A percentile compares a stretch with the other conserved stretches of the same genome.
Conservation (phyloP, 2,113 vertebrate genomes). For the Lucifuga dentata region DNA sequence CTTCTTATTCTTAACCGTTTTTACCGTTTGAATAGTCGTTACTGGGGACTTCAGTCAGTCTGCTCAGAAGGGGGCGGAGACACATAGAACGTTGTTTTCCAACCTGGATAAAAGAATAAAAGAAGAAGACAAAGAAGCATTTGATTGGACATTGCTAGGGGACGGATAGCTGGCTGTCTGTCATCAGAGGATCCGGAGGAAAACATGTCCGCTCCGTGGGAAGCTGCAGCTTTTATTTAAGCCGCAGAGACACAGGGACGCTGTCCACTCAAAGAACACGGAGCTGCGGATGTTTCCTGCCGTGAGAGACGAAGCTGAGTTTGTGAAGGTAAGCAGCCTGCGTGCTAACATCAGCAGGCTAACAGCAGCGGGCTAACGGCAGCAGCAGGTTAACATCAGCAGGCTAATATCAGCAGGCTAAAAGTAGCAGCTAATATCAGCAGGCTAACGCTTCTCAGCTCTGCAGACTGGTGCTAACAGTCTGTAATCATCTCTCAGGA, state of each 20-base stretch:
- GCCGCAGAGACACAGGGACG: too few species aligned
- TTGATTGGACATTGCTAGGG: constrained; percentile 67
- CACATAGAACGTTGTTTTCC: fast-evolving
- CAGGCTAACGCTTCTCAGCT: too few species aligned
- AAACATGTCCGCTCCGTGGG: too few species aligned
- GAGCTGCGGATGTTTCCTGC: background rate
- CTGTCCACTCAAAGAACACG: too few species aligned
- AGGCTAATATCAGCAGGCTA: constrained; percentile 42
- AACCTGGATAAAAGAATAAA: fast-evolving
- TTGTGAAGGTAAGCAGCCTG: constrained; percentile 55
- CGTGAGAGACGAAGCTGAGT: constrained; percentile 44
- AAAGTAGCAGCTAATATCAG: constrained; percentile 43
- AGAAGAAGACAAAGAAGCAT: constrained; percentile 43
- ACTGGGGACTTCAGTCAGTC: too few species aligned
- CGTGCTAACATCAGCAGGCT: constrained; percentile 39
- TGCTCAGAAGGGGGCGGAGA: background rate
- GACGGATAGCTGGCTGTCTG: constrained; percentile 22
- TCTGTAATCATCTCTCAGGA: too few species aligned
- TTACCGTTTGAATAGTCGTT: background rate
- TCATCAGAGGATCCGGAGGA: too few species aligned
- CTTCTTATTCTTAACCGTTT: too few species aligned
- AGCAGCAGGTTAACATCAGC: constrained; percentile 34
- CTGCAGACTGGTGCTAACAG: too few species aligned
- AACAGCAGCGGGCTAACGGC: constrained; percentile 39
- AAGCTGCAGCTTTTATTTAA: too few species aligned